phyloP scores from a whole-genome alignment of 2,113 vertebrate genomes.

The Sciurus niger region DNA sequence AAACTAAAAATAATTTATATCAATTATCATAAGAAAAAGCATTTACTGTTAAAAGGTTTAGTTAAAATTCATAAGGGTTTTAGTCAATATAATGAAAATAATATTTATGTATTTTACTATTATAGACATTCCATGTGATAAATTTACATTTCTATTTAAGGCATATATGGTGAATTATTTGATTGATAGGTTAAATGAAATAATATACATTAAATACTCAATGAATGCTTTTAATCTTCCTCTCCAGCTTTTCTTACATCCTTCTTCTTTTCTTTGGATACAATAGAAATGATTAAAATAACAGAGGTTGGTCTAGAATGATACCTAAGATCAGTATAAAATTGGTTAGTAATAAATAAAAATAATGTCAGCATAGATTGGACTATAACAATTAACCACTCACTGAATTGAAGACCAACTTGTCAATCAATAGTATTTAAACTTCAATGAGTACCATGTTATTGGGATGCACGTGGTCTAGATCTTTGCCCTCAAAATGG shows the following conservation, averaged over 20 bases:
- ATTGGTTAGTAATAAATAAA: constrained; percentile 17
- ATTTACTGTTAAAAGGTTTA: constrained; percentile 55
- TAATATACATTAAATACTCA: constrained; percentile 57
- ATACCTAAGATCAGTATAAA: not conserved
- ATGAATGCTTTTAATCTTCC: not conserved
- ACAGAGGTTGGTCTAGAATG: not conserved
- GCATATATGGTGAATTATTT: constrained; percentile 16
- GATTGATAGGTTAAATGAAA: constrained; percentile 58
- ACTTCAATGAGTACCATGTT: not conserved
- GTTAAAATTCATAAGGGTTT: constrained; percentile 69
- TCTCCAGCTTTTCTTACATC: not conserved
- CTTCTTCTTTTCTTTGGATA: not conserved
- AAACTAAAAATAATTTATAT: constrained; percentile 67
- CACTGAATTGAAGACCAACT: not conserved
- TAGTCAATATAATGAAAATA: constrained; percentile 67
- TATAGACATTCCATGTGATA: constrained; percentile 48
- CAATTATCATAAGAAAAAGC: constrained; percentile 62
- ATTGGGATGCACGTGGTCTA: not conserved
- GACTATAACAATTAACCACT: not conserved
- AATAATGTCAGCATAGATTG: not conserved
- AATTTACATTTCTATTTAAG: constrained; percentile 53
- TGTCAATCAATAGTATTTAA: not conserved
- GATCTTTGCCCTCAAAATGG: not conserved
- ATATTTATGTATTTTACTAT: constrained; percentile 65
- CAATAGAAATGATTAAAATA: not conserved